Evolutionary conservation across 1,140 invertebrate species (phyloP), one percentile per base, ranked within the genome.

Genomic region (Neotoxoptera formosana): DNA sequence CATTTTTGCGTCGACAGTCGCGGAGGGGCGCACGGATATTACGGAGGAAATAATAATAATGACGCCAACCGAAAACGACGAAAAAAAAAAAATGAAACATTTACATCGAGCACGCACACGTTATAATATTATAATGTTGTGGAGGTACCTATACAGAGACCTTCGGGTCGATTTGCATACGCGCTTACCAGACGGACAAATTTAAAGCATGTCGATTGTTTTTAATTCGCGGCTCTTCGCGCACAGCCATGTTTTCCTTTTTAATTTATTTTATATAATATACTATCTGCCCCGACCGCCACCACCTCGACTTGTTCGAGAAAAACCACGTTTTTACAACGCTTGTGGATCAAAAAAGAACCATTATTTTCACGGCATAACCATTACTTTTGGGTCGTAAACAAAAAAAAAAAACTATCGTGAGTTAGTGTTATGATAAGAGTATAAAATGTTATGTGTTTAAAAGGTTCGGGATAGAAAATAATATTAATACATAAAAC

Each of bases 1-100:
- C 56, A 90, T 90, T 67, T 90, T 90, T 67, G 36, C 1, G 89
- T 90, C 45, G 89, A 67, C 89, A 90, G 36, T 17, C 36, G 41
- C 36, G 41, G 41, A 41, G 11, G 30, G 6, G 30, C 45, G 87
- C 20, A 7, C 3, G n/a, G 4, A 2, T 0, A 47, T 30, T 41
- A 14, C 7, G 20, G 11, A 53, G 47, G 20, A 53, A 36, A 53
- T 36, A 90, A 90, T 90, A 90, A 90, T 56, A 30, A 90, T 53
- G 83, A 4, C 25, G 30, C 34, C 47, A 30, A 0, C 60, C 11
- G 14, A 76, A 76, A 76, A 76, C n/a, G 6, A 30, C 47, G 30
- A 47, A 47, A 47, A 41, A 84, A 84, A 87, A 87, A 47, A 88
- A 45, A 88, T n/a, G 17, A 7, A 51, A 90, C 51, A 56, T 90